A percentile compares a stretch with the other conserved stretches of the same genome.
Evolutionary conservation across 35 echinoderm and acorn worm species (phyloP).

Genomic region (Stichopus chloronotus): DNA sequence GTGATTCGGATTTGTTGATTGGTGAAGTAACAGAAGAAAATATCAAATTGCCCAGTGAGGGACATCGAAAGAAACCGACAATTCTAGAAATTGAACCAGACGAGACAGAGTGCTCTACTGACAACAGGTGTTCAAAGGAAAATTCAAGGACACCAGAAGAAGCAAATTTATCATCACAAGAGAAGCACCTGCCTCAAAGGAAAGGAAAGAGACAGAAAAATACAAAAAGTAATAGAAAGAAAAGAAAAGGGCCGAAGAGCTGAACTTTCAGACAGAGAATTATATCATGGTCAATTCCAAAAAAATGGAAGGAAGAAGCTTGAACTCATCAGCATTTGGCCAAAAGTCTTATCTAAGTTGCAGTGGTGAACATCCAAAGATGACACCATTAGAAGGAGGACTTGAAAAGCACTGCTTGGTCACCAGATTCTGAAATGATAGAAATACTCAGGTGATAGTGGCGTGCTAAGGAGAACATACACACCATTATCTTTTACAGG

Average conservation of each 20-base stretch:
- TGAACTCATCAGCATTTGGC: too few species aligned
- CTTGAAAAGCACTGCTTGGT: too few species aligned
- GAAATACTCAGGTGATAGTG: too few species aligned
- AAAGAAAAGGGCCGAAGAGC: not conserved
- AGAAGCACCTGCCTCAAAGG: not conserved
- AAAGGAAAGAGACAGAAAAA: not conserved
- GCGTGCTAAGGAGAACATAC: too few species aligned
- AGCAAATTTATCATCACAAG: not conserved
- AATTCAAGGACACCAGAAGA: not conserved
- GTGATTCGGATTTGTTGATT: slow-evolving; percentile 30
- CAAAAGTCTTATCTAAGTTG: too few species aligned
- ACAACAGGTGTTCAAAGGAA: not conserved
- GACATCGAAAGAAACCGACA: slow-evolving; percentile 30
- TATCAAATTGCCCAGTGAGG: slow-evolving; percentile 52
- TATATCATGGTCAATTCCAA: too few species aligned
- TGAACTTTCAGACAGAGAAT: too few species aligned
- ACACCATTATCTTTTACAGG: too few species aligned
- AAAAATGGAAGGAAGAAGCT: too few species aligned
- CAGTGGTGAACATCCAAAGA: too few species aligned
- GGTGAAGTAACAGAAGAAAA: slow-evolving; percentile 48
- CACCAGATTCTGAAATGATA: too few species aligned
- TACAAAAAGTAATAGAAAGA: slow-evolving; percentile 5
- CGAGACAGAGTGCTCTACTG: not conserved
- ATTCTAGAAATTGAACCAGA: slow-evolving; percentile 40
- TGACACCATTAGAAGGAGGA: too few species aligned